Base-by-base conservation (phyloP, 2,888 invertebrate species). In the Calameuta pallipes region DNA sequence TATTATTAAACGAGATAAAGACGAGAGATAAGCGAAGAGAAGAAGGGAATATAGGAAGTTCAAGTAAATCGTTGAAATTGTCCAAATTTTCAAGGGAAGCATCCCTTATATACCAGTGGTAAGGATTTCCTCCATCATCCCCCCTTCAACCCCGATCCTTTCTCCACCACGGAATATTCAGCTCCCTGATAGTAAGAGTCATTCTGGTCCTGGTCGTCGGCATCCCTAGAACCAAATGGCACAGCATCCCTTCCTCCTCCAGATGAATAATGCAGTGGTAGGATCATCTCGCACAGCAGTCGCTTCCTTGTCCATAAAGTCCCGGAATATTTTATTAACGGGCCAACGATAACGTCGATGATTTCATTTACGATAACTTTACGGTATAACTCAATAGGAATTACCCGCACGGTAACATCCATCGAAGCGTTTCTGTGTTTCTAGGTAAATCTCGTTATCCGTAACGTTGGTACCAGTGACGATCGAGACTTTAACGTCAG, bases 301-400 rank as follows among this genome's bases (percentile, higher is more conserved):
- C 33, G 71, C 71, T 71, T 71, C 71, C 71, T 33, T 71, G 71
- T 33, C 71, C 31, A 71, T 71, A 71, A 71, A 71, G 71, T 71
- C 33, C 23, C 31, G 71, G 71, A 71, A 71, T 71, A 71, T 71
- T 71, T 71, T 30, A 71, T 71, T 71, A 71, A 71, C 30, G 71
- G 31, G 31, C 15, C 13, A 71, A 71, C 15, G 71, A 71, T 71
- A 71, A 71, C 30, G 71, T 33, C 71, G 33, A 71, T 33, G 71
- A 71, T 71, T 71, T 33, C 71, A 71, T 71, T 71, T 30, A 71
- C 71, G 71, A 71, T 71, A 71, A 71, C 71, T 71, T 71, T 30
- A 30, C 15, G 23, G 23, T 56, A 56, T 33, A 71, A 71, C 71
- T 33, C 71, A 15, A 71, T 56, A 23, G 56, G 56, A 56, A 56